Conservation (phyloP, 2,113 vertebrate species). For the Montifringilla adamsi region DNA sequence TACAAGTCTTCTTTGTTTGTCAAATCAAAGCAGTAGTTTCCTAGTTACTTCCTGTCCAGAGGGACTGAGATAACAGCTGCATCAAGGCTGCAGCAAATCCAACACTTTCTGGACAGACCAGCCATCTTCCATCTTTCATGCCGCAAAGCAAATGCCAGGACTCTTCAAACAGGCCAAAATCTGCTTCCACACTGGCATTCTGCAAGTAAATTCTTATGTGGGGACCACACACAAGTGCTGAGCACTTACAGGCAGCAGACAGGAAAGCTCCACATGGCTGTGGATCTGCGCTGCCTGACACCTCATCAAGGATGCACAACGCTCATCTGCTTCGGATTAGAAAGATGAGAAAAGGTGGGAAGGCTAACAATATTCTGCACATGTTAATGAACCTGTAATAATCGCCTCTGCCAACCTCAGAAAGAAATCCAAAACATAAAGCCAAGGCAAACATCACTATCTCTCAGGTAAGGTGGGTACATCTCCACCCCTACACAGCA, state of each 20-base stretch:
- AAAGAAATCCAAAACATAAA: neutral
- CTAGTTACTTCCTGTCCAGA: neutral
- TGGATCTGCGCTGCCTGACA: neutral
- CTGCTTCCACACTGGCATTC: neutral
- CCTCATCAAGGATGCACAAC: neutral
- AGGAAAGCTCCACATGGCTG: neutral
- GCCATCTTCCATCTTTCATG: neutral
- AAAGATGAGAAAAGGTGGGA: neutral
- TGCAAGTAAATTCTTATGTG: neutral
- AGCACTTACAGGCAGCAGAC: neutral
- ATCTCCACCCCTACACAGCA: neutral
- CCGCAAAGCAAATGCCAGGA: neutral
- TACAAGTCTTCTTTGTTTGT: neutral
- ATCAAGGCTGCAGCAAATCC: neutral
- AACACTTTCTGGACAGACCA: neutral
- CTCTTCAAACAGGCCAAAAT: neutral
- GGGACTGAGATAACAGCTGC: neutral
- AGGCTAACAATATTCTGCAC: neutral
- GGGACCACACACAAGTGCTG: neutral
- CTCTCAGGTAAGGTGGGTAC: neutral
- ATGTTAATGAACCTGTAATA: neutral
- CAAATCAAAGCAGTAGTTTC: constrained; percentile 12
- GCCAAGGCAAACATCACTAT: neutral
- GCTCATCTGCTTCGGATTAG: neutral
- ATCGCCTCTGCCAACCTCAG: neutral